phyloP scores from a whole-genome alignment of 2,888 invertebrate species.

The Trachelus troglodyta region DNA sequence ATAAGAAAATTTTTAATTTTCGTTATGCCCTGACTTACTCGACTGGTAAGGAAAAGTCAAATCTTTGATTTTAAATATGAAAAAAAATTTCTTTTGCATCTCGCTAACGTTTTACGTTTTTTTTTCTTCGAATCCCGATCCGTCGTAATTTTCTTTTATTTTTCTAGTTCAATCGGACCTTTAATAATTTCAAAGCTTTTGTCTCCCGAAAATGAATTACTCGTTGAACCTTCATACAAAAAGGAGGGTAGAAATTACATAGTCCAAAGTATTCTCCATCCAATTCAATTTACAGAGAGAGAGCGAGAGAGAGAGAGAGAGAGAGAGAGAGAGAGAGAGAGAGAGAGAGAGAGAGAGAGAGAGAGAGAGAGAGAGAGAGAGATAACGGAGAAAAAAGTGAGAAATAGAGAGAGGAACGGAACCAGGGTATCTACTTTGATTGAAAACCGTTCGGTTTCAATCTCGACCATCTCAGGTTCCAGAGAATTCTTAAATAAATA shows the following conservation, averaged over 20 bases:
- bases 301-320: not conserved
- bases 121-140: not conserved
- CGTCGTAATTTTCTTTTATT: not conserved
- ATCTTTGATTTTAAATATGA: too few species aligned
- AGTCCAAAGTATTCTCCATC: constrained; percentile 23
- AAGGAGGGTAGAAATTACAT: constrained; percentile 11
- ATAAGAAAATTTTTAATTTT: not conserved
- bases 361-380: too few species aligned
- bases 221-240: not conserved
- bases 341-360: constrained; percentile 30
- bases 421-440: constrained; percentile 33
- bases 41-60: too few species aligned
- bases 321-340: too few species aligned
- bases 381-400: constrained; percentile 1
- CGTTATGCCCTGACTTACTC: not conserved
- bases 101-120: not conserved
- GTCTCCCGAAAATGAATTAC: constrained; percentile 3
- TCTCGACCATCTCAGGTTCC: constrained; percentile 42
- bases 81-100: not conserved
- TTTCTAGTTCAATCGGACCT: not conserved
- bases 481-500: constrained; percentile 53
- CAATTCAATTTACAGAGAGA: constrained; percentile 54
- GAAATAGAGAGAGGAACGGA: constrained; percentile 14
- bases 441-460: constrained; percentile 55
- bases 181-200: not conserved